Base-by-base conservation (phyloP, 2,113 vertebrate genomes). In the Sylvia atricapilla region DNA sequence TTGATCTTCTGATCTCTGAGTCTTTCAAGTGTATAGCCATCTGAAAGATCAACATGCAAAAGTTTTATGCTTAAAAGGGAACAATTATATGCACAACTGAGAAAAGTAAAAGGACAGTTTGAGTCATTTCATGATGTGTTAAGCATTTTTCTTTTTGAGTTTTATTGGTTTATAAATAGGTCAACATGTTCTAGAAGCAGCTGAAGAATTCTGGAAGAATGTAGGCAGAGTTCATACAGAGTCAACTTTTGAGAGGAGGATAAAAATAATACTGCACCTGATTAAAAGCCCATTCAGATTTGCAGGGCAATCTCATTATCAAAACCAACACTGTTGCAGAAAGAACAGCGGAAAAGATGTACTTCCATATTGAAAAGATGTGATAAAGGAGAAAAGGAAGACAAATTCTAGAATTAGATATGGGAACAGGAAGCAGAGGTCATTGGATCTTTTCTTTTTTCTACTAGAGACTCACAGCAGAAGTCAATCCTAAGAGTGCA, bases 131-230 rank as follows among this genome's bases (percentile, higher is more conserved):
- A 81, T 69, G 53, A 83, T 83, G 35, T 47, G n/a, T 63, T 88
- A 89, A 88, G 47, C 49, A 74, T 74, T 56, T 92, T 90, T 84
- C 56, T 94, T 80, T 87, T 87, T 56, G 33, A 58, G 30, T 60
- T 91, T 64, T 84, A 43, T 31, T 89, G 20, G 20, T 82, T 89
- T 91, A 91, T 76, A 95, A 91, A 93, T 89, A 95, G 93, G 62
- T 91, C 78, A 93, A 68, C 41, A 89, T 87, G 25, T 77, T 81
- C 87, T 79, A 87, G 77, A 93, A 84, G 22, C 41, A 13, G 62
- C 23, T 94, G 67, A 91, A 80, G 50, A 84, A 89, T 94, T 96
- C 56, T 89, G 62, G 81, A 94, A 89, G 55, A 68, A 93, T 53
- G 16, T 50, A 85, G 62, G 50, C 84, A 96, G 90, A 93, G 95